Base-by-base conservation (phyloP, 1,140 invertebrate species). In the Brachionus angularis region DNA sequence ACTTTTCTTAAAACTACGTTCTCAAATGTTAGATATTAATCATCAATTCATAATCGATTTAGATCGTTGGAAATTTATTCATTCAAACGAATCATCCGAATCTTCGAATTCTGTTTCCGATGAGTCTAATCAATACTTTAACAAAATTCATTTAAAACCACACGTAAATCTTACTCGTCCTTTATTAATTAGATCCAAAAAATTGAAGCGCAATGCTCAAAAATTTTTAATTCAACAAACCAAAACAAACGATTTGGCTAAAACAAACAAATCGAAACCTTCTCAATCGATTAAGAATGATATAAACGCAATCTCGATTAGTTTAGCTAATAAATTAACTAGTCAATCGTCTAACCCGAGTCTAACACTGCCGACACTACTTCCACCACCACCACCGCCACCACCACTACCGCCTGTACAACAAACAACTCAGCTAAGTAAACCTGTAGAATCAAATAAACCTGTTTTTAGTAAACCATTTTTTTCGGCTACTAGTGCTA, bases 71-170 rank as follows among this genome's bases (percentile, higher is more conserved):
- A 67, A 67, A 18, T 8, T 47, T 2, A 50, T 23, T 14, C 42
- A 67, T 8, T 34, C 62, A 5, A 33, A n/a, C 1, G 10, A 42
- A 10, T 10, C 39, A 10, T 10, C 10, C 39, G 10, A 16, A 42
- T 10, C 39, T 10, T 42, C 39, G 16, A 42, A 42, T 42, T 16
- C 39, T 10, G 16, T 10, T 16, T 10, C 23, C 3, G 18, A 67
- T 47, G 25, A 31, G 14, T 18, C 25, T 14, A 42, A 67, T 18
- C 18, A 67, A 3, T 58, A 12, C 2, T 31, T 42, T 21, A 25
- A 16, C 21, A 67, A 67, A 47, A 67, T 67, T 33, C 42, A 50
- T 33, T 33, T 67, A 14, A 67, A 67, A 50, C 62, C 62, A 46
- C 33, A 34, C 36, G 62, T 67, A 10, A 67, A 67, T 47, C 36